These are phyloP conservation scores for Xylocampa areola DNA, from an alignment of 2,888 invertebrate species.

Conservation along the genomic window DNA sequence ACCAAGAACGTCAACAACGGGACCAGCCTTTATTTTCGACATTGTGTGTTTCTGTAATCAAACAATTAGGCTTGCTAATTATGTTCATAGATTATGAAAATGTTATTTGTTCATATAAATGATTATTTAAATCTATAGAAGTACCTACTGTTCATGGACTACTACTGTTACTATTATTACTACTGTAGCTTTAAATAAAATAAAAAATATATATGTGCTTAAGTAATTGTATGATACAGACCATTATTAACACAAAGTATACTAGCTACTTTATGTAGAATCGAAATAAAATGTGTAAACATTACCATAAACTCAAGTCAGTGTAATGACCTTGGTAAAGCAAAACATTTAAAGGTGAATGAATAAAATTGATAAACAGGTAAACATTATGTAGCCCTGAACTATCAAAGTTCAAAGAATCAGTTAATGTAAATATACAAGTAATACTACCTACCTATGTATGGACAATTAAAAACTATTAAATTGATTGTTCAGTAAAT, in stretches of 20 bases:
- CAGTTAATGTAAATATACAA: slow-evolving; percentile 31
- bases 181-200: no score
- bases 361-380: slow-evolving; percentile 34
- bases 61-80: slow-evolving; percentile 10
- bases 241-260: background rate
- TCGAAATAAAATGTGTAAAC: slow-evolving; percentile 26
- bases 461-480: background rate
- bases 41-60: slow-evolving; percentile 70
- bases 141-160: no score
- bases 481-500: background rate
- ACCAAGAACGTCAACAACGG: slow-evolving; percentile 97
- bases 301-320: slow-evolving; percentile 18
- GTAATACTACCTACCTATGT: slow-evolving; percentile 16
- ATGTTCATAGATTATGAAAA: no score
- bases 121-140: background rate
- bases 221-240: no score
- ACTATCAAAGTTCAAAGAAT: slow-evolving; percentile 37
- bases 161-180: no score
- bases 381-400: slow-evolving; percentile 12
- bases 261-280: slow-evolving; percentile 11
- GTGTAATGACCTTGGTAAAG: slow-evolving; percentile 35
- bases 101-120: no score
- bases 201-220: no score
- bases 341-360: slow-evolving; percentile 27
- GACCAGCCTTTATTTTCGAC: slow-evolving; percentile 93